Evolutionary conservation across 2,113 vertebrate genomes (phyloP).

Genomic region (Cyphomyrus discorhynchus): DNA sequence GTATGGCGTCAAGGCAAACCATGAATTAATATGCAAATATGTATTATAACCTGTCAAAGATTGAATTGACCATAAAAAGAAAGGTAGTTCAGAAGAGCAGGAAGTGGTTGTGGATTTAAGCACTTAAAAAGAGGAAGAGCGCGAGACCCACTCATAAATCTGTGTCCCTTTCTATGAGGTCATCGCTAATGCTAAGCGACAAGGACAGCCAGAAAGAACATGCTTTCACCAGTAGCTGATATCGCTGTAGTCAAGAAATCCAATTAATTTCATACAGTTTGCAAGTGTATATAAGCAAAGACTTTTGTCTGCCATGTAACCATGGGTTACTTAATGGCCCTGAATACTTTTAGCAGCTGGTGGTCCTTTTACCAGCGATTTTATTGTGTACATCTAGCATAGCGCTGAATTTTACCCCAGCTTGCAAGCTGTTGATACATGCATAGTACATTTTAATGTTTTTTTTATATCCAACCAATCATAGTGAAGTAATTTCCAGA

Average conservation of each 20-base stretch:
- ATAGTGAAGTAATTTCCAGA: conserved; percentile 1
- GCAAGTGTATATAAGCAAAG: neutral
- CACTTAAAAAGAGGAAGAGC: neutral
- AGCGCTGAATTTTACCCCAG: neutral
- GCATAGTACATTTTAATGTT: conserved; percentile 2
- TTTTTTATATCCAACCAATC: neutral
- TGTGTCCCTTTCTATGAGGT: neutral
- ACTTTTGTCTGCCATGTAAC: conserved; percentile 18
- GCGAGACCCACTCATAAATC: neutral
- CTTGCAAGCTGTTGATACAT: conserved; percentile 26
- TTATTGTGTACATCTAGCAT: conserved; percentile 2
- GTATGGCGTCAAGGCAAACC: neutral
- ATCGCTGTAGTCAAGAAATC: neutral
- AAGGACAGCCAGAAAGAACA: neutral
- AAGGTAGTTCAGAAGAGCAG: neutral
- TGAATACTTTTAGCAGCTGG: conserved; percentile 32
- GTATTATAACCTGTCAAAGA: neutral
- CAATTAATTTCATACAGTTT: conserved; percentile 1
- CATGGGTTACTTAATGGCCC: conserved; percentile 32
- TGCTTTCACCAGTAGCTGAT: neutral
- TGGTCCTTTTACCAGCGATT: conserved; percentile 1
- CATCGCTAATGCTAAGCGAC: neutral
- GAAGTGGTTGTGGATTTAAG: neutral
- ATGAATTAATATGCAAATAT: neutral
- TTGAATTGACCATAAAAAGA: neutral